phyloP scores from a whole-genome alignment of 2,113 vertebrate species.

The Neogale vison region DNA sequence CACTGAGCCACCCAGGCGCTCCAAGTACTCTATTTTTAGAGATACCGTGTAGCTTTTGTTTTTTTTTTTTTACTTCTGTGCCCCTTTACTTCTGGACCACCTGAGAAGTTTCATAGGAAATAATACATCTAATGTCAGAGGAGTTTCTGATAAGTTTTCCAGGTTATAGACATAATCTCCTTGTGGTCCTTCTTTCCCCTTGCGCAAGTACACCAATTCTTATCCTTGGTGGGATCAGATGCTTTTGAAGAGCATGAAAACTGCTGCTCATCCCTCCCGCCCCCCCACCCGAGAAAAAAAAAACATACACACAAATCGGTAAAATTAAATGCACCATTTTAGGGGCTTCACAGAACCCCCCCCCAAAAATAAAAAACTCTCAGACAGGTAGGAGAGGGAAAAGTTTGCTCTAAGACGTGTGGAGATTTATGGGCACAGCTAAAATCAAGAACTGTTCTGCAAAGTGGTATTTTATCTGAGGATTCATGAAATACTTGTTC shows the following conservation, averaged over 20 bases:
- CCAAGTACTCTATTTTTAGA: not conserved
- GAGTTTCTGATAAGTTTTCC: not conserved
- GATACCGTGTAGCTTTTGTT: not conserved
- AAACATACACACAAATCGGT: not conserved
- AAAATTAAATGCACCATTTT: not conserved
- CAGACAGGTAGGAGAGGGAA: not conserved
- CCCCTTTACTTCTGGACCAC: not conserved
- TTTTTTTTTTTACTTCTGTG: not conserved
- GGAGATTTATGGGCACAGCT: not conserved
- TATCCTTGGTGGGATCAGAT: not conserved
- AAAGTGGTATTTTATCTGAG: not conserved
- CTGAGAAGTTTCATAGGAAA: not conserved
- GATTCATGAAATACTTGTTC: not conserved
- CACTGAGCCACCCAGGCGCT: too few species aligned
- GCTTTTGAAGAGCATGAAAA: conserved; percentile 19
- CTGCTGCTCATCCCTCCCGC: not conserved
- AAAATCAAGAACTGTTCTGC: not conserved
- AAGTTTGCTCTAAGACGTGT: not conserved
- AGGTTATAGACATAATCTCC: not conserved
- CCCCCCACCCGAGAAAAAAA: not conserved
- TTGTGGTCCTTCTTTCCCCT: not conserved
- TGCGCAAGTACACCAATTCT: not conserved
- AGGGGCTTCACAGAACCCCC: not conserved
- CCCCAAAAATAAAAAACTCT: not conserved
- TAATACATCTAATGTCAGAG: not conserved